Evolutionary conservation across 2,797 vertebrate species (phyloP), one percentile per base, ranked within the genome.

Genomic region (Phaenicophaeus curvirostris): DNA sequence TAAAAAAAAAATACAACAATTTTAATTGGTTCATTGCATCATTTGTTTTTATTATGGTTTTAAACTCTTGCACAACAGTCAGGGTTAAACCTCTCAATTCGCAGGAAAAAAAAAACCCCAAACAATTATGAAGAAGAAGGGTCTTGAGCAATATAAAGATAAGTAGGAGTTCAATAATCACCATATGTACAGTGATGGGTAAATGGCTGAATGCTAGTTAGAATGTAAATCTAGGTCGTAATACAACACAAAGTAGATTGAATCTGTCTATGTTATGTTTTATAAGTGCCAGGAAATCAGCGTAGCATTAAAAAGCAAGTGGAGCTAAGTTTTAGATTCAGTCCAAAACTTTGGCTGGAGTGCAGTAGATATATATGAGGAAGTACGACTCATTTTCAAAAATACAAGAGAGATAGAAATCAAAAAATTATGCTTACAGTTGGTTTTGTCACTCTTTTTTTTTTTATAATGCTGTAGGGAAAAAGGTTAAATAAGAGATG

Each of bases 11-110:
- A 95, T 91, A 94, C 90, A 94, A 61, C 71, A 58, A 37, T 95
- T 96, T 95, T 95, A 97, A 95, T 94, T 97, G 91, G 66, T 82
- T 96, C 91, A 84, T 96, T 97, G 96, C 89, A 91, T 96, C 97
- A 94, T 97, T 95, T 88, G 93, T 79, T 94, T 96, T 96, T 90
- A 86, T 57, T 78, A 88, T 1, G 6, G 80, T 85, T 95, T 96
- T 82, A 95, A 94, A 83, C 35, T 81, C 94, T 92, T 90, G 39
- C 82, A 91, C 48, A 72, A 84, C 15, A 93, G 48, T 88, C 61
- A 19, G 4, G 67, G 67, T 33, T 90, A 63, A 94, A 94, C 75
- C 69, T 53, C 13, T 57, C 59, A 72, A 76, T 94, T 90, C 87
- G 30, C 48, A 81, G 50, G 50, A 8, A 5, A 24, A 24, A 39